phyloP scores from a whole-genome alignment of 2,888 invertebrate species.

The Patella ulyssiponensis region DNA sequence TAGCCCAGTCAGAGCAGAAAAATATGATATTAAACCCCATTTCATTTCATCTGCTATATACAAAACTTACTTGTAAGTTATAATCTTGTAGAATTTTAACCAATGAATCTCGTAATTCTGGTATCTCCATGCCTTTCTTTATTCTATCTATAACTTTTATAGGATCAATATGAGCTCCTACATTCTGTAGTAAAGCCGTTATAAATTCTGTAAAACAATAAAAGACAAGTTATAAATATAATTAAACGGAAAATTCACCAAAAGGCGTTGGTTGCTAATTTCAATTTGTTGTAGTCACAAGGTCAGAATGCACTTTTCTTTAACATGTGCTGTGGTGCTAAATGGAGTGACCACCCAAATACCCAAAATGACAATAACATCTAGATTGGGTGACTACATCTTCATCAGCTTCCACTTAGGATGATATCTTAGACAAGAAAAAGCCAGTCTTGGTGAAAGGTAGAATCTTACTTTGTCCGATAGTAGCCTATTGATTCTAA shows the following conservation, averaged over 20 bases:
- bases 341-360: not conserved
- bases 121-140: constrained; percentile 86
- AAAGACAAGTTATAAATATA: constrained; percentile 7
- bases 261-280: not conserved
- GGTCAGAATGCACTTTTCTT: too few species aligned
- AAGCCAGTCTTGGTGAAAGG: too few species aligned
- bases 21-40: too few species aligned
- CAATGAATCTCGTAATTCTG: constrained; percentile 89
- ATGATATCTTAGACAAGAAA: too few species aligned
- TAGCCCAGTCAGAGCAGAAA: too few species aligned
- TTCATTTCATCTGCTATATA: too few species aligned
- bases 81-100: constrained; percentile 97
- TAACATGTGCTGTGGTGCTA: too few species aligned
- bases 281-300: not conserved
- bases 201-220: constrained; percentile 76
- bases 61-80: constrained; percentile 81
- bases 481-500: too few species aligned
- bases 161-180: constrained; percentile 87
- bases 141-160: constrained; percentile 87
- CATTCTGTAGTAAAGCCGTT: constrained; percentile 80
- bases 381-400: too few species aligned
- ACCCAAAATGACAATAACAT: too few species aligned
- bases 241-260: not conserved
- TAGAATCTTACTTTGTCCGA: too few species aligned
- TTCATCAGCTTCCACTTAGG: too few species aligned